phyloP scores from a whole-genome alignment of 2,113 vertebrate species.

The Ctenodactylus gundi region DNA sequence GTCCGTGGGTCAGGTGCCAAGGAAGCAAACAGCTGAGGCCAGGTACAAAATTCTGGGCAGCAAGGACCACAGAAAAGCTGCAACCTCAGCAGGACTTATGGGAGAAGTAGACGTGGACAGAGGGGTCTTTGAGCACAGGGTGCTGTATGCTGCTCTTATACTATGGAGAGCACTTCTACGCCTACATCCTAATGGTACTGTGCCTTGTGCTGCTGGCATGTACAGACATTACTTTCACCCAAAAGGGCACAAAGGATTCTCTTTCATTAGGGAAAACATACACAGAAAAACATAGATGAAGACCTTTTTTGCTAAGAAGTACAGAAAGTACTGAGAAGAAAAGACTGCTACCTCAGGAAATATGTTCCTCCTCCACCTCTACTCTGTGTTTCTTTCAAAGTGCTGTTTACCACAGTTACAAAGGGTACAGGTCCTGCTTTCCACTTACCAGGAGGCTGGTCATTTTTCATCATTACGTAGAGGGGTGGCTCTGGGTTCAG shows the following conservation, averaged over 20 bases:
- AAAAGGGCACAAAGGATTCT: not conserved
- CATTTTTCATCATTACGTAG: constrained; percentile 59
- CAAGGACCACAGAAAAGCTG: not conserved
- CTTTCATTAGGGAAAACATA: no score
- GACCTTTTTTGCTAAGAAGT: not conserved
- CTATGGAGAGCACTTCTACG: not conserved
- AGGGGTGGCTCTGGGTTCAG: constrained; percentile 57
- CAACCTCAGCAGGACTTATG: not conserved
- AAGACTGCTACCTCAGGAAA: not conserved
- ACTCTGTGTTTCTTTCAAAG: constrained; percentile 16
- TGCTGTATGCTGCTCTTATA: not conserved
- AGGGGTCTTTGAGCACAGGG: fast-evolving
- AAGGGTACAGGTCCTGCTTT: constrained; percentile 32
- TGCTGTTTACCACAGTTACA: constrained; percentile 21
- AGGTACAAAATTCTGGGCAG: not conserved
- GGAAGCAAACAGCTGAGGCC: not conserved
- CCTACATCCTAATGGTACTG: not conserved
- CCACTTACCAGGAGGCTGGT: constrained; percentile 61
- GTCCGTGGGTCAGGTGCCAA: not conserved
- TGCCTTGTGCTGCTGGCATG: not conserved
- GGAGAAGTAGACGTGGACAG: not conserved
- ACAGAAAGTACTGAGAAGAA: not conserved
- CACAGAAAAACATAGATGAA: not conserved
- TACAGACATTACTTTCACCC: not conserved
- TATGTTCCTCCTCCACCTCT: not conserved